Evolutionary conservation across 2,888 invertebrate genomes (phyloP).

Genomic region (Leucophora obtusa): DNA sequence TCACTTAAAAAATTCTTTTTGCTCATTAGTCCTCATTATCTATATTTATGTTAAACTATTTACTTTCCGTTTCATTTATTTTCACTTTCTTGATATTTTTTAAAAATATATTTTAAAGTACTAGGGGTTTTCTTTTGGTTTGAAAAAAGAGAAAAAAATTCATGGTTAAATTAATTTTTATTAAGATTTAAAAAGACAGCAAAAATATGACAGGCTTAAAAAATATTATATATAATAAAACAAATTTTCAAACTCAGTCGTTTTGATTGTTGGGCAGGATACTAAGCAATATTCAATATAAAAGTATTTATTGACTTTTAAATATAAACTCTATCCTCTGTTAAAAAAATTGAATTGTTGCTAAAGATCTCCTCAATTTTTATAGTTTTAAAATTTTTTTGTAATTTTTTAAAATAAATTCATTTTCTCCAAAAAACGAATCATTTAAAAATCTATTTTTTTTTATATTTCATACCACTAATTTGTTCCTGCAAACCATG

Average conservation of each 20-base stretch:
- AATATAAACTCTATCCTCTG: no score
- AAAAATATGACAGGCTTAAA: slow-evolving; percentile 11
- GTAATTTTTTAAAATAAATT: background rate
- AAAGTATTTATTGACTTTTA: no score
- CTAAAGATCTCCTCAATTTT: no score
- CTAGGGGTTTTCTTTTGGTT: background rate
- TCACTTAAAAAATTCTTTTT: slow-evolving; percentile 18
- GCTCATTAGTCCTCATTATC: slow-evolving; percentile 41
- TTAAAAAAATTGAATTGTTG: no score
- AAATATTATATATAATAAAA: no score
- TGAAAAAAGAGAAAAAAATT: slow-evolving; percentile 2
- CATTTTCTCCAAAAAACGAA: background rate
- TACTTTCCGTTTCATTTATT: slow-evolving; percentile 29
- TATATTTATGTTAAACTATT: slow-evolving; percentile 24
- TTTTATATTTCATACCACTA: background rate
- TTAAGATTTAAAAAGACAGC: slow-evolving; percentile 20
- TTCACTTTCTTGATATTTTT: slow-evolving; percentile 24
- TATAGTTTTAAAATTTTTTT: background rate
- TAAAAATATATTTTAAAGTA: background rate
- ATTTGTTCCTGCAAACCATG: background rate
- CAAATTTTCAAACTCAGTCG: no score
- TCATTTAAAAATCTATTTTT: background rate
- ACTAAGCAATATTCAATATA: no score
- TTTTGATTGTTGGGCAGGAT: no score
- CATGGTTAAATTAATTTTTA: background rate